Conservation (phyloP, 1,140 invertebrate genomes). For the Procambarus virginalis region DNA sequence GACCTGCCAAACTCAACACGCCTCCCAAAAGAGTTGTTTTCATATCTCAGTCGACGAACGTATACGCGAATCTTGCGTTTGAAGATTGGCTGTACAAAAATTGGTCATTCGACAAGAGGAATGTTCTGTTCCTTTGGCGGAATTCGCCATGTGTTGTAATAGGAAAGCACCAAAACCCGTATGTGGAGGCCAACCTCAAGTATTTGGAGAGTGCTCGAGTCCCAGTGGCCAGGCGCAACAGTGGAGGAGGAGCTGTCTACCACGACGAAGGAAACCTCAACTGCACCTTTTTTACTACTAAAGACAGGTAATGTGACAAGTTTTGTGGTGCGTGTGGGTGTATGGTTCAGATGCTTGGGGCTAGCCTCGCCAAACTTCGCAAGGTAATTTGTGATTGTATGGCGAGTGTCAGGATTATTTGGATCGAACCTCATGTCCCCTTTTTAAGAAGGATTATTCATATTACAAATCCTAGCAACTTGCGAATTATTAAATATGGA, state of each 20-base stretch:
- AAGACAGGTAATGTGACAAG: slow-evolving; percentile 74
- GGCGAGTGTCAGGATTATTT: no score
- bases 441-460: no score
- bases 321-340: no score
- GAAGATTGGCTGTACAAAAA: slow-evolving; percentile 93
- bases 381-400: no score
- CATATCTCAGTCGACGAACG: slow-evolving; percentile 91
- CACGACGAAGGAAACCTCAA: slow-evolving; percentile 96
- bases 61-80: slow-evolving; percentile 92
- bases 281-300: slow-evolving; percentile 89
- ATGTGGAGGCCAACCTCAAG: slow-evolving; percentile 88
- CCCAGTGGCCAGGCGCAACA: slow-evolving; percentile 88
- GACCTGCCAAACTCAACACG: background rate
- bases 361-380: no score
- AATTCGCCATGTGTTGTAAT: slow-evolving; percentile 96
- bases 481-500: no score
- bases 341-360: no score
- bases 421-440: background rate
- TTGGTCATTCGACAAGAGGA: slow-evolving; percentile 78
- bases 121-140: slow-evolving; percentile 90
- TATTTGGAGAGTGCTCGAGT: slow-evolving; percentile 80
- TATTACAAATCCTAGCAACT: no score
- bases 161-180: slow-evolving; percentile 97
- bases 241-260: slow-evolving; percentile 97
- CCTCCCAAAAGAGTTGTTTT: slow-evolving; percentile 85